Conservation (phyloP, 2,113 vertebrate genomes). For the Vimba vimba region DNA sequence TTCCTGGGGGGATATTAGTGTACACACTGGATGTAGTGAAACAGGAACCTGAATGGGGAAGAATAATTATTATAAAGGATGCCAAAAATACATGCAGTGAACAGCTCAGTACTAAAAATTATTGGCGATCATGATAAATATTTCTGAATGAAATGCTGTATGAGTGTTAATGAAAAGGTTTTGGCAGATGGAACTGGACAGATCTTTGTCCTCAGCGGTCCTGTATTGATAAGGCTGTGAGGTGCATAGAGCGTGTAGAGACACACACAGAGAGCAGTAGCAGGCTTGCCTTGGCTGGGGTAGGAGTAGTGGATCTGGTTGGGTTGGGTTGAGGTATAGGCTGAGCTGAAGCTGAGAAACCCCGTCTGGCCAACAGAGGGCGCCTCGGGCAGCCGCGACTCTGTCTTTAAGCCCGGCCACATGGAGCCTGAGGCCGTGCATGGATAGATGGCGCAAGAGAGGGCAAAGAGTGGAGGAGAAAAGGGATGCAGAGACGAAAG, state of each 20-base stretch:
- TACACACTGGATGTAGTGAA: conserved; percentile 82
- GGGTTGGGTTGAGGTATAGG: conserved; percentile 92
- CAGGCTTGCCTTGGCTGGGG: conserved; percentile 90
- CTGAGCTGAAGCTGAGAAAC: conserved; percentile 96
- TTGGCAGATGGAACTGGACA: not conserved
- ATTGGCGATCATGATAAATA: not conserved
- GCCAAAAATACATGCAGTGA: not conserved
- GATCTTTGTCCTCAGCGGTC: not conserved
- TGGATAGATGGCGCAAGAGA: conserved; percentile 42
- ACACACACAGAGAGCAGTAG: conserved; percentile 47
- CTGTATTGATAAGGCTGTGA: not conserved
- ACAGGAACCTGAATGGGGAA: conserved; percentile 71
- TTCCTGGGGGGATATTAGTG: conserved; percentile 74
- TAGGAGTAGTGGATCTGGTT: conserved; percentile 97
- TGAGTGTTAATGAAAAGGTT: conserved; percentile 5
- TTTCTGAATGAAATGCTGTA: not conserved
- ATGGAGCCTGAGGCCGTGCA: conserved; percentile 84
- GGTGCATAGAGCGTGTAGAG: conserved; percentile 9
- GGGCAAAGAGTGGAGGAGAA: conserved; percentile 31
- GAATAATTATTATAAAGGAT: conserved; percentile 9
- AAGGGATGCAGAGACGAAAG: conserved; percentile 47
- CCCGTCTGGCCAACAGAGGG: conserved; percentile 94
- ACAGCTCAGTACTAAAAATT: no score
- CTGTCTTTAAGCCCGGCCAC: conserved; percentile 99
- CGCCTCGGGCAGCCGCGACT: conserved; percentile 93